Evolutionary conservation across 2,113 vertebrate species (phyloP), one percentile per base, ranked within the genome.

Genomic region (Coryphaenoides rupestris): DNA sequence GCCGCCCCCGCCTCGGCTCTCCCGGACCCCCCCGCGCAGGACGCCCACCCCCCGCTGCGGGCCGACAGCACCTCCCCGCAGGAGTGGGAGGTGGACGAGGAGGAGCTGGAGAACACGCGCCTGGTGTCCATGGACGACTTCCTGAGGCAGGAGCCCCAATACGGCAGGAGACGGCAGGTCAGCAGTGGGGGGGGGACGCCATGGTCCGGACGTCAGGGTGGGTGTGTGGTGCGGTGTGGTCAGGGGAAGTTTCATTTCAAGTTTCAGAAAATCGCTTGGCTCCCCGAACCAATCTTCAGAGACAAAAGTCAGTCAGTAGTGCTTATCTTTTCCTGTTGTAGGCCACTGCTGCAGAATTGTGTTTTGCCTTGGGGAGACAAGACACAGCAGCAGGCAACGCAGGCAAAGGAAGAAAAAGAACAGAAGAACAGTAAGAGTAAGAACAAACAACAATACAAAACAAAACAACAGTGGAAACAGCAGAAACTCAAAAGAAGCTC

Each of bases 91-190:
- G 58, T 81, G 1, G 91, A n/a, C n/a, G n/a, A 91, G 19, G 86
- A 87, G 10, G 89, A 89, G 54, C 65, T 19, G 40, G 84, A 87
- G 69, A 91, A 84, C 45, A 77, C 75, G 13, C 87, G 90, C 21
- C 60, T 91, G 67, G 88, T 89, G 60, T 92, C 91, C 61, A 91
- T 91, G 0, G 89, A 92, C 21, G 90, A 92, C 60, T 92, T 92
- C 68, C 76, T 91, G 61, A 84, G 68, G 40, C 87, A 81, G 54
- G 74, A 84, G 46, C 72, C 87, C 0, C 22, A 21, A 0, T 75
- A 73, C 65, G 6, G 50, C 45, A 60, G 58, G 54, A 70, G 19
- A 14, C 75, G 79, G 65, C 81, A 89, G 86, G 89, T 88, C n/a
- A n/a, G n/a, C n/a, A n/a, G n/a, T n/a, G n/a, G n/a, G n/a, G n/a